Evolutionary conservation across 2,113 vertebrate genomes (phyloP), one percentile per base, ranked within the genome.

Genomic region (Hypocryptadius cinnamomeus): DNA sequence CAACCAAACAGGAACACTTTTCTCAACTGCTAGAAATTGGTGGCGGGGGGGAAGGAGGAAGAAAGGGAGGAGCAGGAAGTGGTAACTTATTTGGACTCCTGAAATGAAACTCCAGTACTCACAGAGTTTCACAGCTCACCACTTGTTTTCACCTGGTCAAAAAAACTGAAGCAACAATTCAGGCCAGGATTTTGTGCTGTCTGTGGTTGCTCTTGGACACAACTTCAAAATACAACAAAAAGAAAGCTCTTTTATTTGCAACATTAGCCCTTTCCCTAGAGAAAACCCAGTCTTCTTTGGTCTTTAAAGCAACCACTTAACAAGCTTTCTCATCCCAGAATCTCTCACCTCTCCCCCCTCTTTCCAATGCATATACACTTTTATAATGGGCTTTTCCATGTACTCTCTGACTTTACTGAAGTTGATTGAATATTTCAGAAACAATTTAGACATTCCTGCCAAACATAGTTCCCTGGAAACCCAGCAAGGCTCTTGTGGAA

Each of bases 11-110:
- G 57, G 30, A 85, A 79, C 45, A 48, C 45, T 48, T 5, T 21
- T 72, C 66, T 89, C 15, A 64, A 76, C 65, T 45, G 44, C 37
- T 51, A 12, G 30, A 79, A 82, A 86, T 47, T 11, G 4, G n/a
- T 33, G 44, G 24, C n/a, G 53, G 74, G 37, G 57, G 63, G 40
- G 39, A 14, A 70, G 59, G 59, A 87, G 74, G 35, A 83, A 83
- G 42, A 93, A 76, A 90, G 42, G 85, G 76, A 92, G 85, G 87
- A 90, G 76, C 87, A 86, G 87, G 89, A 95, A 92, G 82, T 70
- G 85, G 87, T 91, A 86, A 92, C 20, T 80, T 70, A 87, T 70
- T 73, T 91, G 56, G 85, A 66, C 87, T 91, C 71, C 31, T 68
- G 72, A 92, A 89, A 79, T 71, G 47, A 92, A 42, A 89, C 82